Evolutionary conservation across 1,140 invertebrate genomes (phyloP).

Genomic region (Nylanderia fulva): DNA sequence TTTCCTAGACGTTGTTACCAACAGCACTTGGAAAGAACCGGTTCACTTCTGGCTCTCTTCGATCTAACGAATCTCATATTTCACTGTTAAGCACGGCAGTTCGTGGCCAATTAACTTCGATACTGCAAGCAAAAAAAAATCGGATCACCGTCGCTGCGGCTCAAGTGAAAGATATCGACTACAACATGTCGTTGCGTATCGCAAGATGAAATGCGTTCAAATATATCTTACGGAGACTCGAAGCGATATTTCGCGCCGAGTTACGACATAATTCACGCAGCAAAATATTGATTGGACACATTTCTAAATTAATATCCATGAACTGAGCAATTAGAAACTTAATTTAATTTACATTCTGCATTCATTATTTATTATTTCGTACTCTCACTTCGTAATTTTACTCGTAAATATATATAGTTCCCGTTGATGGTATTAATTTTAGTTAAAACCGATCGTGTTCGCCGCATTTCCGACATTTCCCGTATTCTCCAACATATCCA

Average conservation of each 20-base stretch:
- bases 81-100: slow-evolving; percentile 56
- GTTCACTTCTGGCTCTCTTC: slow-evolving; percentile 46
- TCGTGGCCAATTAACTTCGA: slow-evolving; percentile 59
- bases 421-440: neutral
- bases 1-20: slow-evolving; percentile 18
- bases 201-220: slow-evolving; percentile 28
- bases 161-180: slow-evolving; percentile 26
- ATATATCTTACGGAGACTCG: neutral
- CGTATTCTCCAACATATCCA: neutral
- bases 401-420: neutral
- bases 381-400: neutral
- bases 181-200: neutral
- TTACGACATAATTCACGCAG: neutral
- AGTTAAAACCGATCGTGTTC: neutral
- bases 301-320: neutral
- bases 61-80: slow-evolving; percentile 65
- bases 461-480: neutral
- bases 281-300: neutral
- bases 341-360: neutral
- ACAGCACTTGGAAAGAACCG: slow-evolving; percentile 43
- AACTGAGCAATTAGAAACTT: neutral
- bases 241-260: slow-evolving; percentile 1
- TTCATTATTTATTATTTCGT: neutral
- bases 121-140: slow-evolving; percentile 55
- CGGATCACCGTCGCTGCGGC: slow-evolving; percentile 22